Evolutionary conservation across 2,888 invertebrate genomes (phyloP).

Genomic region (Coelogynopora nodosa): DNA sequence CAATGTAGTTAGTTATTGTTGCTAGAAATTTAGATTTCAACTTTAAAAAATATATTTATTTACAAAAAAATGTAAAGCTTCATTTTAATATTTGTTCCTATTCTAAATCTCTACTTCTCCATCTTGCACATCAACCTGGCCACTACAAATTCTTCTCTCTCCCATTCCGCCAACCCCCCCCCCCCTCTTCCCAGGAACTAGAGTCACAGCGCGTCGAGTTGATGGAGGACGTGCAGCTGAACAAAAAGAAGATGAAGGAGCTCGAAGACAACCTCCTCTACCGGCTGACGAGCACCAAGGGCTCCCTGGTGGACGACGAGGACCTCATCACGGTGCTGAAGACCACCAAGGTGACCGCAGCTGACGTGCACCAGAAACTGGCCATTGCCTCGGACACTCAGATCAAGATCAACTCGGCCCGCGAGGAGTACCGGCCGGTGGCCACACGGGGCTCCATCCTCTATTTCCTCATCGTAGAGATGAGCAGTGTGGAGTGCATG

Average conservation of each 20-base stretch:
- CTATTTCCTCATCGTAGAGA: conserved; percentile 91
- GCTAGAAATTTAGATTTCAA: too few species aligned
- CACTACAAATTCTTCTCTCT: too few species aligned
- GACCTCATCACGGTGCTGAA: conserved; percentile 82
- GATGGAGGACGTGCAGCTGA: conserved; percentile 90
- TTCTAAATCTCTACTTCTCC: too few species aligned
- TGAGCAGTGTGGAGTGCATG: conserved; percentile 93
- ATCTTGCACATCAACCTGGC: too few species aligned
- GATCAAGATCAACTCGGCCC: conserved; percentile 76
- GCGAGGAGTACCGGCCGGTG: conserved; percentile 90
- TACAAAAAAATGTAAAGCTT: too few species aligned
- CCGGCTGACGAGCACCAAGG: conserved; percentile 84
- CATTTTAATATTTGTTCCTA: too few species aligned
- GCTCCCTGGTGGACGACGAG: conserved; percentile 86
- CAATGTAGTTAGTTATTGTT: too few species aligned
- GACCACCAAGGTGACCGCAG: conserved; percentile 73
- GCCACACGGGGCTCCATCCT: conserved; percentile 87
- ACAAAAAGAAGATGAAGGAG: conserved; percentile 90
- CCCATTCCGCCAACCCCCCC: too few species aligned
- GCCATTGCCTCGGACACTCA: conserved; percentile 40
- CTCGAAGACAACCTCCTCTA: conserved; percentile 84
- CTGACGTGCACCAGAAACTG: conserved; percentile 78
- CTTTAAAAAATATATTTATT: too few species aligned
- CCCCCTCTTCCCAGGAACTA: conserved; percentile 67
- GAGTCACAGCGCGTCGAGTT: conserved; percentile 87